Evolutionary conservation across 53 echinoderm and acorn worm species (phyloP), one percentile per base, ranked within the genome.

Genomic region (Apostichopus leukothele): DNA sequence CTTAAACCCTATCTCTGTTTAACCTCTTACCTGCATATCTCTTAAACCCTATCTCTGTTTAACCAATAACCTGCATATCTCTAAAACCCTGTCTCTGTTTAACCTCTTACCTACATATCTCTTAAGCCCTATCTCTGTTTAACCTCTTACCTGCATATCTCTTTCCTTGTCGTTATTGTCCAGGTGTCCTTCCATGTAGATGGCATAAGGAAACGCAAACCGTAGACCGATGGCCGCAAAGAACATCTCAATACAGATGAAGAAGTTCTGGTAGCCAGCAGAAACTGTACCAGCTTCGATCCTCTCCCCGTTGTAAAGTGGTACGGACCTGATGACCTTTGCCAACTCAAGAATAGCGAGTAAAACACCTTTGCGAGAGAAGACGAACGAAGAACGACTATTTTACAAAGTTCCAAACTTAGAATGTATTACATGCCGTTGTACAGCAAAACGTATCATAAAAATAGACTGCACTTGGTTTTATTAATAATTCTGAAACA

Each of bases 201-300:
- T 60, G 10, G 91, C 88, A 61, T 92, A 93, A 0, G 97, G 95
- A 94, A 97, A 97, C 67, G 98, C 98, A 66, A 89, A 94, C 20
- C 94, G 98, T 20, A 97, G 92, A 9, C 95, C 98, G 67, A 97
- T 90, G 53, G 98, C 98, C 54, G 95, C 95, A 88, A 97, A 97
- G 91, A 97, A 97, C 98, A 97, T 97, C 92, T 97, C 98, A 74
- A 97, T 94, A 22, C 98, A 97, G 86, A 97, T 91, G 67, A 97
- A 91, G 94, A 97, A 97, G 90, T 97, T 97, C 93, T 97, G 98
- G 60, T 95, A 97, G 21, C 98, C 98, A 12, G 98, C 98, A 11
- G 98, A 97, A n/a, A 97, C 98, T 9, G 95, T 94, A 50, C 98
- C 97, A 0, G 94, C 91, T 25, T 78, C 89, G 4, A 94, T 95